These are phyloP conservation scores for Porites cylindrica DNA, from an alignment of 92 coral and sea anemone species.

Conservation along the genomic window DNA sequence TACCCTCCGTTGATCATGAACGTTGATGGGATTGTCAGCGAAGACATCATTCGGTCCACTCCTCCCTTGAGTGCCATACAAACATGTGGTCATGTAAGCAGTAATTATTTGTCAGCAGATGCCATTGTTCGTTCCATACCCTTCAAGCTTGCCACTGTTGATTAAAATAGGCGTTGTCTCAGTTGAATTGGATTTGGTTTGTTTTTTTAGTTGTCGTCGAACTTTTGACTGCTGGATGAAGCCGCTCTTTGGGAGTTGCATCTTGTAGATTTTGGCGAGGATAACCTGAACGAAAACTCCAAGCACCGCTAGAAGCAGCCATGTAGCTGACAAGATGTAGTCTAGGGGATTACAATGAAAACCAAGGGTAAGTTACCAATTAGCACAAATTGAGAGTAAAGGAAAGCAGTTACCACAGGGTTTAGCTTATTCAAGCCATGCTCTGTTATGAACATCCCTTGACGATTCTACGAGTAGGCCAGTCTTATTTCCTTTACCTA, in stretches of 20 bases:
- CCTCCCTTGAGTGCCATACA: not conserved
- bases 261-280: slow-evolving; percentile 37
- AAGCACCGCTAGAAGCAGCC: slow-evolving; percentile 75
- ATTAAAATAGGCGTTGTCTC: slow-evolving; percentile 78
- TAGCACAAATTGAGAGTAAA: not conserved
- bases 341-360: slow-evolving; percentile 49
- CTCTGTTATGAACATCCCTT: no score
- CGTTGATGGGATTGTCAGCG: no score
- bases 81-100: not conserved
- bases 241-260: slow-evolving; percentile 77
- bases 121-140: slow-evolving; percentile 43
- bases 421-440: no score
- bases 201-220: slow-evolving; percentile 54
- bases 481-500: no score
- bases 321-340: slow-evolving; percentile 73
- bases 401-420: no score
- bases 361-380: not conserved
- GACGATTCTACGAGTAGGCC: no score
- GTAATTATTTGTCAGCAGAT: slow-evolving; percentile 51
- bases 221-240: slow-evolving; percentile 74
- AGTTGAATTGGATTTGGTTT: slow-evolving; percentile 26
- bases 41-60: no score
- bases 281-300: slow-evolving; percentile 78
- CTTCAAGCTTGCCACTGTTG: slow-evolving; percentile 17
- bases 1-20: no score